Evolutionary conservation across 2,113 vertebrate species (phyloP).

Genomic region (Peromyscus polionotus): DNA sequence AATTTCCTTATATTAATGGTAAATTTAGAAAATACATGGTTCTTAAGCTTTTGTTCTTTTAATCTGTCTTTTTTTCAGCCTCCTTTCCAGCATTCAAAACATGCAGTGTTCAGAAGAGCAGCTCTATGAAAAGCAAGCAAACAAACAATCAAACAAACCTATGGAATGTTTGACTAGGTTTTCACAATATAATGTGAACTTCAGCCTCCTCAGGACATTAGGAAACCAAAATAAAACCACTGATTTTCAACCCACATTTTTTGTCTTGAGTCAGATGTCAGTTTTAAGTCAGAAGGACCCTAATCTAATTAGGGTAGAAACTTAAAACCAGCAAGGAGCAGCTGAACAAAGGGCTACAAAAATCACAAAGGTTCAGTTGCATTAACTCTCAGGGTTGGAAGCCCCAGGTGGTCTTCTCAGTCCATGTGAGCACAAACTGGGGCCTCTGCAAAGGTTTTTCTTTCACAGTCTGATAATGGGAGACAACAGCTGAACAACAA

Average conservation of each 20-base stretch:
- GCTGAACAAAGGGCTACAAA: neutral
- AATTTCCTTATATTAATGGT: neutral
- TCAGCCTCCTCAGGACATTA: neutral
- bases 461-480: neutral
- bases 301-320: neutral
- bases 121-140: neutral
- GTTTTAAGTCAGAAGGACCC: neutral
- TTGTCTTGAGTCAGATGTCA: neutral
- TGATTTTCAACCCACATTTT: fast-evolving
- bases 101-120: neutral
- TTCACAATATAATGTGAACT: neutral
- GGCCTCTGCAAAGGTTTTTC: neutral
- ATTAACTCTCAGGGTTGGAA: neutral
- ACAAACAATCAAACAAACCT: neutral
- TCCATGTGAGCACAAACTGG: neutral
- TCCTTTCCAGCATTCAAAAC: neutral
- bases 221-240: neutral
- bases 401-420: fast-evolving
- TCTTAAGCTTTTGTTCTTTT: neutral
- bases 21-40: neutral
- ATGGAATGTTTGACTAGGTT: neutral
- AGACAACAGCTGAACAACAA: neutral
- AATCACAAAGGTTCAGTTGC: no score
- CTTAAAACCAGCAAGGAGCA: neutral
- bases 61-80: neutral